Percentiles rank a stretch among this genome's conserved stretches.
Evolutionary conservation across 2,113 vertebrate species (phyloP).

Genomic region (Chelonoidis abingdonii): DNA sequence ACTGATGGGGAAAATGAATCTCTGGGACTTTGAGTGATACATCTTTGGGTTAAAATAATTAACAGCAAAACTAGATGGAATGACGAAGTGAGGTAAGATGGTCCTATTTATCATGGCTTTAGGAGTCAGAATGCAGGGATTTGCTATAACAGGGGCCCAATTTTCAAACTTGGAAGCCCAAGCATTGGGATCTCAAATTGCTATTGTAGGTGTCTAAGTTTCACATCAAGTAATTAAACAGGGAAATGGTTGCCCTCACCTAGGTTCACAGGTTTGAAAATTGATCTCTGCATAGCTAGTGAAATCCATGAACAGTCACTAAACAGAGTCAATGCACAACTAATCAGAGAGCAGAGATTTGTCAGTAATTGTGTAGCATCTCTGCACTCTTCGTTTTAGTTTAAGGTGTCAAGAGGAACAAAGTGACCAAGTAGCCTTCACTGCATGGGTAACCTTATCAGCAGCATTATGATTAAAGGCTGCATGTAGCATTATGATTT

Average conservation of each 20-base stretch:
- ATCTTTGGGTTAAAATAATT: neutral
- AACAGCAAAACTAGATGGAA: neutral
- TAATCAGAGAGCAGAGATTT: neutral
- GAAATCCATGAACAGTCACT: neutral
- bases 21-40: neutral
- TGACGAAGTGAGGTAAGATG: too few species aligned
- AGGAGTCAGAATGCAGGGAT: neutral
- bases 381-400: neutral
- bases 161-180: neutral
- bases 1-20: neutral
- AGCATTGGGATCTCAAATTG: neutral
- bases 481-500: fast-evolving
- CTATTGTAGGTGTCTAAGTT: neutral
- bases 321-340: too few species aligned
- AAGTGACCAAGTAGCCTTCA: too few species aligned
- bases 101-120: neutral
- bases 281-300: neutral
- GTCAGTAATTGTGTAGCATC: fast-evolving
- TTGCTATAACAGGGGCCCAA: too few species aligned
- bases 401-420: too few species aligned
- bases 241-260: neutral
- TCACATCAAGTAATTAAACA: neutral
- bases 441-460: fast-evolving
- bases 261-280: too few species aligned
- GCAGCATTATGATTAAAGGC: neutral